Evolutionary conservation across 2,113 vertebrate genomes (phyloP).

Genomic region (Malurus cyaneus): DNA sequence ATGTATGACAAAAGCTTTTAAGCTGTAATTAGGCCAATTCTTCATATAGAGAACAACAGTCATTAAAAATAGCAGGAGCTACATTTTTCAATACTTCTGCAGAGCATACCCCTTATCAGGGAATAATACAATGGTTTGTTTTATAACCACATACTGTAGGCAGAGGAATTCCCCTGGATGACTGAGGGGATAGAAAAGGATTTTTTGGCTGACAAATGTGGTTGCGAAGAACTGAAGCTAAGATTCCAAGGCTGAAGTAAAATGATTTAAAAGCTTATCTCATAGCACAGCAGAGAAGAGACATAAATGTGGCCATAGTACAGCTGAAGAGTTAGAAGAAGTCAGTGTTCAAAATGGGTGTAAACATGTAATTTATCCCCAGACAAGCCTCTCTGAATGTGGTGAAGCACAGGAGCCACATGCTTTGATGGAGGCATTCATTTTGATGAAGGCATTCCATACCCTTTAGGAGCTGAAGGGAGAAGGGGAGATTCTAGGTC

Average conservation of each 20-base stretch:
- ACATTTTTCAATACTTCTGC: background rate
- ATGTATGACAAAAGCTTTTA: background rate
- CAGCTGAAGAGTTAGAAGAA: background rate
- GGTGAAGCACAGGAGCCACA: background rate
- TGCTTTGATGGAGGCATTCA: background rate
- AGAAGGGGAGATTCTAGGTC: background rate
- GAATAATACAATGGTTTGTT: background rate
- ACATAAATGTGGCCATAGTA: background rate
- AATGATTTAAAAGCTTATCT: background rate
- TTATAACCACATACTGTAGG: background rate
- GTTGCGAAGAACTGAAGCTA: background rate
- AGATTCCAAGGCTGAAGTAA: background rate
- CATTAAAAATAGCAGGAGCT: background rate
- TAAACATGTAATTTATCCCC: background rate
- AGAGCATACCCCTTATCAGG: background rate
- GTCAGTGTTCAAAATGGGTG: accelerated
- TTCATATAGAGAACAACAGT: background rate
- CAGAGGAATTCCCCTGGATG: background rate
- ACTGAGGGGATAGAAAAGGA: background rate
- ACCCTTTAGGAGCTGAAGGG: background rate
- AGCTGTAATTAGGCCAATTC: background rate
- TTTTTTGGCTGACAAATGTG: background rate
- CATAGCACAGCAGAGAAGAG: background rate
- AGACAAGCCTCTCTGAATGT: background rate
- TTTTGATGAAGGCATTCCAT: background rate